Percentiles rank a stretch among this genome's conserved stretches.
Conservation (phyloP, 2,888 invertebrate genomes). For the Temnothorax ravouxi region DNA sequence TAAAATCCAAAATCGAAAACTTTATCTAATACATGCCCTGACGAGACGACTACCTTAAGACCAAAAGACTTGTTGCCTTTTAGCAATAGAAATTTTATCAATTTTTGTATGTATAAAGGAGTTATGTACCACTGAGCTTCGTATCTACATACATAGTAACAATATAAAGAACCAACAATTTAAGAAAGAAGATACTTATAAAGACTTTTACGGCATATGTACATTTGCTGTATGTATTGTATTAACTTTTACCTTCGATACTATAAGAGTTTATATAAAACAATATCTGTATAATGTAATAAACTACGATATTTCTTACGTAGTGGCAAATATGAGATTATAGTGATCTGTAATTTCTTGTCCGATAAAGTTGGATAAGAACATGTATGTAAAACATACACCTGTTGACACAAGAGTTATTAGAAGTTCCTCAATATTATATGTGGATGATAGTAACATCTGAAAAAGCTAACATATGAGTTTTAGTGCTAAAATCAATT, state of each 20-base stretch:
- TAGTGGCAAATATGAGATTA: not conserved
- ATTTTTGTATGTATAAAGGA: not conserved
- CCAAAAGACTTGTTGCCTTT: not conserved
- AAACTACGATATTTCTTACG: not conserved
- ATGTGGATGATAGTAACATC: not conserved
- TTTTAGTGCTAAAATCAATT: not conserved
- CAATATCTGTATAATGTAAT: not conserved
- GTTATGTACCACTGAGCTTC: not conserved
- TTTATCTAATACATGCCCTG: too few species aligned
- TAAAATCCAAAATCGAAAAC: too few species aligned
- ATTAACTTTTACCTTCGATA: too few species aligned
- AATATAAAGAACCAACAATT: not conserved
- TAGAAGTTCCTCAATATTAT: not conserved
- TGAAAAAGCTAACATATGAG: not conserved
- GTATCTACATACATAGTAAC: not conserved
- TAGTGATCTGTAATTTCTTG: conserved; percentile 6
- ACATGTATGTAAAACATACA: not conserved
- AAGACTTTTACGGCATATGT: not conserved
- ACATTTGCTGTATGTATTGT: too few species aligned
- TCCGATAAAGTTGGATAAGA: not conserved
- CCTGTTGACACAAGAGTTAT: not conserved
- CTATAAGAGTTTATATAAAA: too few species aligned
- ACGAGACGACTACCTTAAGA: too few species aligned
- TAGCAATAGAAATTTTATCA: not conserved
- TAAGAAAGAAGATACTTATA: not conserved